A percentile compares a stretch with the other conserved stretches of the same genome.
Conservation (phyloP, 2,888 invertebrate genomes). For the Flexamia atlantica region DNA sequence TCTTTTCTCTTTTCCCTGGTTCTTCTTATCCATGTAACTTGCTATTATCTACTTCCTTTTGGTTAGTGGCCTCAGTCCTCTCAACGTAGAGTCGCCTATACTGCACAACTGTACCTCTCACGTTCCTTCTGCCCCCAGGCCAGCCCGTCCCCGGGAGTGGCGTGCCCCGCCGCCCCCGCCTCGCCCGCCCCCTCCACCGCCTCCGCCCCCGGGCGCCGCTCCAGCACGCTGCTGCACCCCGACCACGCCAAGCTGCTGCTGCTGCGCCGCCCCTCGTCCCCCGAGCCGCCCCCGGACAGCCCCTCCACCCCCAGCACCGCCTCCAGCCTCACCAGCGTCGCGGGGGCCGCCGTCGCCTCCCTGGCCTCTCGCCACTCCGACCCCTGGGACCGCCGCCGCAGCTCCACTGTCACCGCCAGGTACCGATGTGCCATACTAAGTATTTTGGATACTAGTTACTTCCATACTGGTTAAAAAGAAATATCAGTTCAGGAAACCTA, state of each 20-base stretch:
- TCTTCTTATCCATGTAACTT: no score
- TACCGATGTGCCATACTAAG: no score
- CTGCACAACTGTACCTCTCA: no score
- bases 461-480: no score
- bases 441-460: no score
- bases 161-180: conserved; percentile 70
- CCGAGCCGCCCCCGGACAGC: conserved; percentile 66
- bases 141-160: conserved; percentile 70
- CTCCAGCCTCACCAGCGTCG: conserved; percentile 78
- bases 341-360: conserved; percentile 73
- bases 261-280: conserved; percentile 74
- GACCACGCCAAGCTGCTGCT: conserved; percentile 83
- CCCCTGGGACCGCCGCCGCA: conserved; percentile 75
- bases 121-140: conserved; percentile 74
- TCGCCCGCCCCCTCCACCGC: conserved; percentile 73
- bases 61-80: no score
- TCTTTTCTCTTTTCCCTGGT: no score
- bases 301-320: conserved; percentile 78
- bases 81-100: no score
- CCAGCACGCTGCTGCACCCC: conserved; percentile 80
- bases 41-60: no score
- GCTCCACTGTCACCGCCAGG: conserved; percentile 79
- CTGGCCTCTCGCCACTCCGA: conserved; percentile 73
- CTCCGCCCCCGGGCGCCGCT: conserved; percentile 77
- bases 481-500: no score